phyloP scores from a whole-genome alignment of 1,140 invertebrate species.

The Dreissena rostriformis region DNA sequence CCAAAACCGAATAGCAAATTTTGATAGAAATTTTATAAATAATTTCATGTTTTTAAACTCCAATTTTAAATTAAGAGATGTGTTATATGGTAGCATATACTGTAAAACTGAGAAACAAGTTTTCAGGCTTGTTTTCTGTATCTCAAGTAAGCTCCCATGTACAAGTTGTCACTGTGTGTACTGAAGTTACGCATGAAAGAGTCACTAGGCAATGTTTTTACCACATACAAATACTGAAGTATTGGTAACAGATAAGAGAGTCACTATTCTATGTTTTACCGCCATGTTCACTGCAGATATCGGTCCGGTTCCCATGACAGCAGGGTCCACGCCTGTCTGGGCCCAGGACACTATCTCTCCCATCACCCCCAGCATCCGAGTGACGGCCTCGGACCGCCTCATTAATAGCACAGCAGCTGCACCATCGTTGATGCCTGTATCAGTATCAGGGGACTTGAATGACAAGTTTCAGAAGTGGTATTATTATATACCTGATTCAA shows the following conservation, averaged over 20 bases:
- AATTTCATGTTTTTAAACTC: too few relatives aligned
- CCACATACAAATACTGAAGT: too few relatives aligned
- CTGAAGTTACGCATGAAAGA: too few relatives aligned
- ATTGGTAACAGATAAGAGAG: too few relatives aligned
- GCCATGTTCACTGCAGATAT: constrained; percentile 78
- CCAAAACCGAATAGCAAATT: too few relatives aligned
- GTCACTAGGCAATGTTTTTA: constrained; percentile 28
- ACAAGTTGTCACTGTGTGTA: too few relatives aligned
- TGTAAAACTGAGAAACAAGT: too few relatives aligned
- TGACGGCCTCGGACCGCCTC: constrained; percentile 83
- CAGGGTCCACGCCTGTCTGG: constrained; percentile 80
- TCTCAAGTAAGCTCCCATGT: too few relatives aligned
- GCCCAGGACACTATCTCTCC: constrained; percentile 79
- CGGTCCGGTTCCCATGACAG: constrained; percentile 82
- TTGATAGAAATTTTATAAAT: too few relatives aligned
- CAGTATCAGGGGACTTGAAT: neutral
- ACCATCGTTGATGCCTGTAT: constrained; percentile 90
- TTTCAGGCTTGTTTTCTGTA: too few relatives aligned
- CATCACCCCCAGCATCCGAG: constrained; percentile 80
- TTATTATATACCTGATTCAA: neutral
- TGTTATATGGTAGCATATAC: too few relatives aligned
- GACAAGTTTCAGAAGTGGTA: neutral
- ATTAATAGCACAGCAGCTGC: constrained; percentile 91
- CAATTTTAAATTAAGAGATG: too few relatives aligned
- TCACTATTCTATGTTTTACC: constrained; percentile 58